Conservation (phyloP, 2,888 invertebrate genomes). For the Strigamia maritima region DNA sequence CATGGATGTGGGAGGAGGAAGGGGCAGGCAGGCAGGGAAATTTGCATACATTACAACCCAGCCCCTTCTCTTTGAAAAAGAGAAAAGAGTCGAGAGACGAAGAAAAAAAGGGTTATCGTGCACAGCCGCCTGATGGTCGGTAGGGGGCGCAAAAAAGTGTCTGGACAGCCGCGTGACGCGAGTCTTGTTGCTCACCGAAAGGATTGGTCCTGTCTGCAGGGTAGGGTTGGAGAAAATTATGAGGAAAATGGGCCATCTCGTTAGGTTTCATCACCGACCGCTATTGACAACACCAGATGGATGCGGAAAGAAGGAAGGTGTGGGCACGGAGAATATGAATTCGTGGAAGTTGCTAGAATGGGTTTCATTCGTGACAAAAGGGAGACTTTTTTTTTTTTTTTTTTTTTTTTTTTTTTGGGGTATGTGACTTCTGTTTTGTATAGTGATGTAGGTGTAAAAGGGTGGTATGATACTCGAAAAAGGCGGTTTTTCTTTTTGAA, state of each 20-base stretch:
- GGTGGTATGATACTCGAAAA: too few relatives aligned
- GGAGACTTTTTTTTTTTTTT: too few relatives aligned
- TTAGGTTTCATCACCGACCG: background rate
- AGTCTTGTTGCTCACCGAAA: background rate
- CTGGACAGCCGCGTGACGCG: background rate
- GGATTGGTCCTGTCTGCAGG: background rate
- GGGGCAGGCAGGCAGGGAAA: background rate
- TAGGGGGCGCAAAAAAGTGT: slow-evolving; percentile 26
- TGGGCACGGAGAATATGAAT: background rate
- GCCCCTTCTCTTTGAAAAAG: slow-evolving; percentile 9
- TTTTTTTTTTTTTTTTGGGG: too few relatives aligned
- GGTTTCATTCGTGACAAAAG: too few relatives aligned
- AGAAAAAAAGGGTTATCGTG: slow-evolving; percentile 17
- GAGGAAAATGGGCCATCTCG: background rate
- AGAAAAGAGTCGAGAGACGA: background rate
- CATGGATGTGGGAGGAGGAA: slow-evolving; percentile 8
- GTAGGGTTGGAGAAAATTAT: background rate
- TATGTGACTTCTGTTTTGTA: too few relatives aligned
- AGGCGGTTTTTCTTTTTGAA: too few relatives aligned
- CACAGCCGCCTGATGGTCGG: slow-evolving; percentile 17
- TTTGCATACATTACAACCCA: slow-evolving; percentile 22
- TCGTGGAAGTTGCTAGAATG: too few relatives aligned
- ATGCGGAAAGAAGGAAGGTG: background rate
- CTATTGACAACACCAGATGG: background rate
- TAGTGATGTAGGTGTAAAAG: too few relatives aligned